Base-by-base conservation (phyloP, 2,888 invertebrate species). In the Pecten maximus region DNA sequence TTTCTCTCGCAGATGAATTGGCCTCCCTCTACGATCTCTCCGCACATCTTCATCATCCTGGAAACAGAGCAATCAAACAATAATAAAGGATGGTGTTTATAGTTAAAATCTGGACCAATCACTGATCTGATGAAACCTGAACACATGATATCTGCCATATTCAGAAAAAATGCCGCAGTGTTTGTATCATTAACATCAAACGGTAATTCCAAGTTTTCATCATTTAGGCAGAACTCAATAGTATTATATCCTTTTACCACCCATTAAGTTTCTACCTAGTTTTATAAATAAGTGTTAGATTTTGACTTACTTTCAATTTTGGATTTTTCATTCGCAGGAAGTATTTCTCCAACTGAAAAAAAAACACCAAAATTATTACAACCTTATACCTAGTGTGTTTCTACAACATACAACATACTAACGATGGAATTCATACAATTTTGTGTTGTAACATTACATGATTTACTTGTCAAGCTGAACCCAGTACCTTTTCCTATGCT, bases 281-380 rank as follows among this genome's bases (percentile, higher is more conserved):
- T n/a, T n/a, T n/a, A n/a, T n/a, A n/a, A n/a, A n/a, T n/a, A n/a
- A 90, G 35, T 16, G 4, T n/a, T 19, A 88, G n/a, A 90, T 28
- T n/a, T 40, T 40, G 16, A 92, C 96, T 95, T 95, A 97, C 97
- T 96, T 96, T 97, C 91, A 96, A 94, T 97, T 98, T 98, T 96
- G 98, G 98, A 97, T 98, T 99, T 97, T 99, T 99, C 97, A 99
- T 97, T 97, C 98, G 98, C 97, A 98, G 98, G 97, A 99, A 99
- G 97, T 99, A 99, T 97, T 99, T 98, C 97, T 99, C 99, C 92
- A 97, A 94, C 97, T 97, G 95, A 86, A 96, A 95, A 28, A 87
- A 90, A 92, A 91, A 92, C 89, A 87, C 50, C 28, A 50, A 35
- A 87, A 48, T 35, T 48, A 40, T 48, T 39, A 28, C 86, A 39